Conservation (phyloP, 2,113 vertebrate genomes). For the Plectropomus leopardus region DNA sequence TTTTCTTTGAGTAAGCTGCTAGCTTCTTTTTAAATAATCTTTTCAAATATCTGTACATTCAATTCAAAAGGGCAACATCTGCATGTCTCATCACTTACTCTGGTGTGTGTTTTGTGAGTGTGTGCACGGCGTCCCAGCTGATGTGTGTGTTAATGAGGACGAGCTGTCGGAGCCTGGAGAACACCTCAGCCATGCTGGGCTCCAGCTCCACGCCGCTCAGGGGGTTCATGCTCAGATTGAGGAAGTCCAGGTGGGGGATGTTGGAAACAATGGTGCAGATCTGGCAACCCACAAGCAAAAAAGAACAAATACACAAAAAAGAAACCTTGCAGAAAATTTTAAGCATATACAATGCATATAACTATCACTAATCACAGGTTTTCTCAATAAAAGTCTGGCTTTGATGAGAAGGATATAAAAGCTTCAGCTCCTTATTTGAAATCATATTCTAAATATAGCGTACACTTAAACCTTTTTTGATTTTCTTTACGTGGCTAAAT, state of each 20-base stretch:
- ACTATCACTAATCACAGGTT: background rate
- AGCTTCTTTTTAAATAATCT: no score
- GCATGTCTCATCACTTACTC: constrained; percentile 86
- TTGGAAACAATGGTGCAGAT: constrained; percentile 97
- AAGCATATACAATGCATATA: no score
- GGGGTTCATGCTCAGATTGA: constrained; percentile 98
- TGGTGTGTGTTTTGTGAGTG: constrained; percentile 90
- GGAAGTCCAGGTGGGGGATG: constrained; percentile 95
- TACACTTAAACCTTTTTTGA: no score
- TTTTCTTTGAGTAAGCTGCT: no score
- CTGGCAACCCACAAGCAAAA: constrained; percentile 75
- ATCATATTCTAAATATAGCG: no score
- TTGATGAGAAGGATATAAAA: no score
- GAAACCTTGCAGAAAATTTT: no score
- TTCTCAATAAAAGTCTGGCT: no score
- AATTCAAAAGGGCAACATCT: no score
- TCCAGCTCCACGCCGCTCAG: constrained; percentile 91
- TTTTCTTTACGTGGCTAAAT: no score
- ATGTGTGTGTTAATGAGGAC: constrained; percentile 97
- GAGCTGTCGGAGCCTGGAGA: constrained; percentile 91
- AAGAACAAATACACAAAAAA: background rate
- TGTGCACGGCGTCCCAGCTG: constrained; percentile 97
- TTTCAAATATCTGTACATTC: no score
- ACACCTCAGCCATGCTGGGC: constrained; percentile 89
- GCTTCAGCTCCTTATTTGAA: no score